Percentiles rank a stretch among this genome's conserved stretches.
Evolutionary conservation across 2,797 vertebrate species (phyloP).

Genomic region (Pyrocephalus nanus): DNA sequence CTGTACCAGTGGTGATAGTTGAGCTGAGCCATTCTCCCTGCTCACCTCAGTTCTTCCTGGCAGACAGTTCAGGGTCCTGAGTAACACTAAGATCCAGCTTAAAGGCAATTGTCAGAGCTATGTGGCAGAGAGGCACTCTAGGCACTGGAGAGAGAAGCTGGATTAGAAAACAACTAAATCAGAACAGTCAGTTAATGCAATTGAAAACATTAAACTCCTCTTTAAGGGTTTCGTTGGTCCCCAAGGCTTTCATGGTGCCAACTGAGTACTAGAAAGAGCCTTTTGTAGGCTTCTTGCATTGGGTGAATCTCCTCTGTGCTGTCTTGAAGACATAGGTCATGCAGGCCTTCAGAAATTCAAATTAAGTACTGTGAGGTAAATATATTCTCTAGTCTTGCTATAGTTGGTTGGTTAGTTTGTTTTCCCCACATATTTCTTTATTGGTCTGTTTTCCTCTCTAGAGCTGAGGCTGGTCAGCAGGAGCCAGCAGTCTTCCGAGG

Average conservation of each 20-base stretch:
- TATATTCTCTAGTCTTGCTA: not conserved
- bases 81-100: not conserved
- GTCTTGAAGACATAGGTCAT: not conserved
- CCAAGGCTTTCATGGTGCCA: not conserved
- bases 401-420: not conserved
- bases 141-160: not conserved
- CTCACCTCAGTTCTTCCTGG: not conserved
- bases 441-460: not conserved
- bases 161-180: not conserved
- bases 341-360: slow-evolving; percentile 10
- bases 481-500: slow-evolving; percentile 16
- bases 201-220: not conserved
- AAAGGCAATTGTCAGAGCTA: not conserved
- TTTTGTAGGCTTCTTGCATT: not conserved
- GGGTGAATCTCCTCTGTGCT: not conserved
- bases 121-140: not conserved
- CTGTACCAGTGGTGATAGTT: not conserved
- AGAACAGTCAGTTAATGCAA: slow-evolving; percentile 10
- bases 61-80: not conserved
- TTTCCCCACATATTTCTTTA: not conserved
- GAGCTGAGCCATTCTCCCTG: not conserved
- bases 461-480: not conserved
- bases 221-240: not conserved
- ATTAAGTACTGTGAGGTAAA: not conserved
- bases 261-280: not conserved